Base-by-base conservation (phyloP, 2,797 vertebrate genomes). In the Pogonophryne albipinna region DNA sequence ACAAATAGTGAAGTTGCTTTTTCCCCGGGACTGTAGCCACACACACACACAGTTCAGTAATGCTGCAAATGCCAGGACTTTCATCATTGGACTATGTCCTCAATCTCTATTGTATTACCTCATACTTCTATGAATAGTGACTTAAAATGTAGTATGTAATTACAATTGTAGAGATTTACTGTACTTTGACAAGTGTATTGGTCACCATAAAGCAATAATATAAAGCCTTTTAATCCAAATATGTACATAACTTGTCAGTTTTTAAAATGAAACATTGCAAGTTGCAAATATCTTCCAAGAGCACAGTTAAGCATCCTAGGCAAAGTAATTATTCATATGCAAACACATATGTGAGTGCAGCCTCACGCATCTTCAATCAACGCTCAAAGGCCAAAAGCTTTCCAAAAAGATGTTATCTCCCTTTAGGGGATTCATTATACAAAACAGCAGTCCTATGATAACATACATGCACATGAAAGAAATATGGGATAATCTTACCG, bases 401-500 rank as follows among this genome's bases (percentile, higher is more conserved):
- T 38, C 6, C 34, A 38, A 9, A 38, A 45, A 66, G 41, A 3
- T 44, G 66, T 61, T 4, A 16, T 31, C n/a, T 53, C 8, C 6
- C 3, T 20, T 0, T 63, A 3, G 60, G 8, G 11, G 47, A 16
- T 45, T 51, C 3, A 59, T 13, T 20, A n/a, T 46, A 5, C 2
- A 31, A 58, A 78, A 45, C 13, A 19, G 14, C 12, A 56, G 31
- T 60, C 38, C 23, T 38, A 15, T 61, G 17, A 52, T 66, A 50
- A 3, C 6, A 66, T 6, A 14, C 2, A 38, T 23, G 47, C 2
- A 68, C 4, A 41, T 1, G 27, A 34, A 3, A 49, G 1, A 53
- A 65, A 11, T 14, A 45, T 38, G 9, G 44, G 38, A 62, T 50
- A 5, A 44, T 73, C 89, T 85, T 91, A 93, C 92, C 84, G 0